phyloP scores from a whole-genome alignment of 1,140 invertebrate species.

The Teleogryllus occipitalis region DNA sequence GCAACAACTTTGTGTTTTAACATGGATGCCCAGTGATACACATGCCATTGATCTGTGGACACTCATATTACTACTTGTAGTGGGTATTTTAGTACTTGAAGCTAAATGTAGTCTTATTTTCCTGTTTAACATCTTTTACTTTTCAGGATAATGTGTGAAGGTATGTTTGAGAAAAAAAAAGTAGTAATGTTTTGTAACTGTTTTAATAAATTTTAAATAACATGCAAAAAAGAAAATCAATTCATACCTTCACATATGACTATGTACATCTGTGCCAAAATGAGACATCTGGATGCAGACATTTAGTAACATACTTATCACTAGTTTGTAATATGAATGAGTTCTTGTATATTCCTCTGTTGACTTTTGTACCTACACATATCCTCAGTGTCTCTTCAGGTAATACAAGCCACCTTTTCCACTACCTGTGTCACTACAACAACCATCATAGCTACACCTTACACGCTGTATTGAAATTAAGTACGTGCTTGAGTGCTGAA shows the following conservation, averaged over 20 bases:
- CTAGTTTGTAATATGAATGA: not conserved
- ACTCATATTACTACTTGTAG: constrained; percentile 2
- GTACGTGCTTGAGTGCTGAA: constrained; percentile 26
- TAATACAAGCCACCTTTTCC: not conserved
- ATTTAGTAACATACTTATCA: not conserved
- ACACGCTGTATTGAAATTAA: constrained; percentile 24
- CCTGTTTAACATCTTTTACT: constrained; percentile 6
- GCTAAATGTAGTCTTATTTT: not conserved
- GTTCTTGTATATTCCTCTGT: not conserved
- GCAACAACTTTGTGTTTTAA: not conserved
- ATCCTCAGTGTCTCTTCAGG: not conserved
- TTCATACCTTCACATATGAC: constrained; percentile 13
- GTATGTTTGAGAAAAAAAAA: not conserved
- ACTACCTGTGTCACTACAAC: constrained; percentile 1
- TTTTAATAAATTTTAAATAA: too few relatives aligned
- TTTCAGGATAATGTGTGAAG: constrained; percentile 14
- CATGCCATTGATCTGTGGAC: not conserved
- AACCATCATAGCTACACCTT: constrained; percentile 20
- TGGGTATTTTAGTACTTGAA: not conserved
- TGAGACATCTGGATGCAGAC: constrained; percentile 15
- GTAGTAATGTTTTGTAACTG: too few relatives aligned
- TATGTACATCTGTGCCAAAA: constrained; percentile 16
- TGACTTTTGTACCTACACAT: not conserved
- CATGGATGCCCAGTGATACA: not conserved
- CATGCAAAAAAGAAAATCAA: not conserved